Evolutionary conservation across 2,113 vertebrate genomes (phyloP).

Genomic region (Bubo scandiacus): DNA sequence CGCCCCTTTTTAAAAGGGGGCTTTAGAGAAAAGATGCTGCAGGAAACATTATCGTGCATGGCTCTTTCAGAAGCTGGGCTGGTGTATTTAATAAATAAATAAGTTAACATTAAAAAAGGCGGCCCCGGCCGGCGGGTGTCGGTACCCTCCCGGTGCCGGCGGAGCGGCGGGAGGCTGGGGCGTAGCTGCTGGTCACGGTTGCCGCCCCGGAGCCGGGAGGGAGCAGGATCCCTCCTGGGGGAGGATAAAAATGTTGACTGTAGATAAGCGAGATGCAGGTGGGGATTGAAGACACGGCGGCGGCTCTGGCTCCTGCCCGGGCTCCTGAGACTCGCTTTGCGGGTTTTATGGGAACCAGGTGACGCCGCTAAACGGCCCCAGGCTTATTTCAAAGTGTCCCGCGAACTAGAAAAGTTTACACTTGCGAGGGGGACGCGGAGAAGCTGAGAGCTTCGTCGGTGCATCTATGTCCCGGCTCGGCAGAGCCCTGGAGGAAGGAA

Average conservation of each 20-base stretch:
- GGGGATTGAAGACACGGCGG: slow-evolving; percentile 33
- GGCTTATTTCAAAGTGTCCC: background rate
- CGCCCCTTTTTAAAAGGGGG: background rate
- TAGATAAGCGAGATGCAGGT: slow-evolving; percentile 70
- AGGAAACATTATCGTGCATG: accelerated
- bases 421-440: background rate
- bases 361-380: slow-evolving; percentile 39
- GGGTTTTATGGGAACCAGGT: slow-evolving; percentile 61
- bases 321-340: background rate
- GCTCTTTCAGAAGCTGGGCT: background rate
- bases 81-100: background rate
- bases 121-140: accelerated
- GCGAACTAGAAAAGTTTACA: slow-evolving; percentile 5
- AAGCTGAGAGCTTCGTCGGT: background rate
- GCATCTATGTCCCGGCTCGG: background rate
- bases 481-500: background rate
- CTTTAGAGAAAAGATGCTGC: background rate
- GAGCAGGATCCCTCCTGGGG: slow-evolving; percentile 46
- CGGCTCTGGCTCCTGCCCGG: background rate
- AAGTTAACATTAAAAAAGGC: background rate
- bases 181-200: background rate
- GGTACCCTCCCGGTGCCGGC: too few relatives aligned
- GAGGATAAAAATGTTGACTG: slow-evolving; percentile 75
- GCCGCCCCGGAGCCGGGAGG: slow-evolving; percentile 60
- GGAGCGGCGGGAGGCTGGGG: background rate